A percentile compares a stretch with the other conserved stretches of the same genome.
These are phyloP conservation scores for Synanthedon formicaeformis DNA, from an alignment of 2,888 invertebrate species.

Conservation along the genomic window DNA sequence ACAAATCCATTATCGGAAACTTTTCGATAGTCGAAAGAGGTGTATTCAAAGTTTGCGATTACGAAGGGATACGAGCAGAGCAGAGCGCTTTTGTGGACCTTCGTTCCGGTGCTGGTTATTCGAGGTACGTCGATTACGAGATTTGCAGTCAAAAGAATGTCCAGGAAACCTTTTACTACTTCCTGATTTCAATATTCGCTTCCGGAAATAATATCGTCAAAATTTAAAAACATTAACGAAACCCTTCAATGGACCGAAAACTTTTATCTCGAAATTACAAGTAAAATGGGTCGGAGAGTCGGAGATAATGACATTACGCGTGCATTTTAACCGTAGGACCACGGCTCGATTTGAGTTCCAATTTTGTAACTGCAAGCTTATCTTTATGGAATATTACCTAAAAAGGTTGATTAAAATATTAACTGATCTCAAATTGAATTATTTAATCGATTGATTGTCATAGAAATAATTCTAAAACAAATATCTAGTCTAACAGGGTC, in stretches of 20 bases:
- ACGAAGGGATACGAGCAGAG: slow-evolving; percentile 33
- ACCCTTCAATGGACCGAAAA: slow-evolving; percentile 23
- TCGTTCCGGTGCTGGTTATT: slow-evolving; percentile 27
- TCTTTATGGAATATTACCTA: slow-evolving; percentile 3
- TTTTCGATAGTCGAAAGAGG: slow-evolving; percentile 68
- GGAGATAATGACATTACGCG: slow-evolving; percentile 47
- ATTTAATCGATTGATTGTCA: not conserved
- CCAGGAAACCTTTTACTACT: too few relatives aligned
- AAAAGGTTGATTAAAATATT: too few relatives aligned
- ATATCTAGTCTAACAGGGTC: not conserved
- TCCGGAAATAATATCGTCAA: slow-evolving; percentile 31
- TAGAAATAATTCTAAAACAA: not conserved
- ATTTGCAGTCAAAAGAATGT: slow-evolving; percentile 16
- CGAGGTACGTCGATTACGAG: slow-evolving; percentile 15
- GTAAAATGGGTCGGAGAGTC: slow-evolving; percentile 26
- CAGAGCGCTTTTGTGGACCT: slow-evolving; percentile 31
- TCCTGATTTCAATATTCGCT: slow-evolving; percentile 4
- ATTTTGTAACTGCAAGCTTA: slow-evolving; percentile 29
- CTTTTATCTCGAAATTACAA: slow-evolving; percentile 31
- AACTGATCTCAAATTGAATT: too few relatives aligned
- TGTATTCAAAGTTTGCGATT: slow-evolving; percentile 60
- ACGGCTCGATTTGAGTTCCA: slow-evolving; percentile 35
- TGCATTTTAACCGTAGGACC: slow-evolving; percentile 50
- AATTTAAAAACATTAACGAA: slow-evolving; percentile 34
- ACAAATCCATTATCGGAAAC: slow-evolving; percentile 67